These are phyloP conservation scores for Philypnodon macrostomus DNA, from an alignment of 2,797 vertebrate species.

Conservation along the genomic window DNA sequence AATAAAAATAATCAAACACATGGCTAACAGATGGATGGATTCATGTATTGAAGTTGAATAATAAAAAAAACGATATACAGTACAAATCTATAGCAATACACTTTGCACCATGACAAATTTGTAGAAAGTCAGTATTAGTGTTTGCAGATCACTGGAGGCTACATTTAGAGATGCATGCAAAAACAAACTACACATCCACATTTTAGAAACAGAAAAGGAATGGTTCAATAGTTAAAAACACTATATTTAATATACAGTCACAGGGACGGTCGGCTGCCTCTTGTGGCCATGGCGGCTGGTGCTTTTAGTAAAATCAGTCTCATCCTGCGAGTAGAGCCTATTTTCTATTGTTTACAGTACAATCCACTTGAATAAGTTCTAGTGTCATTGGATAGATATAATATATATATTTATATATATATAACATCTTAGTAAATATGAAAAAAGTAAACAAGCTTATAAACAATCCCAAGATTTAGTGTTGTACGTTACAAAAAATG, in stretches of 20 bases:
- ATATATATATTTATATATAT: constrained; percentile 19
- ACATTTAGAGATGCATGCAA: constrained; percentile 48
- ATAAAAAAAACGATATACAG: constrained; percentile 25
- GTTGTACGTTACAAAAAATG: constrained; percentile 34
- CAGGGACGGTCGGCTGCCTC: constrained; percentile 15
- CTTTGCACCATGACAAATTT: constrained; percentile 15
- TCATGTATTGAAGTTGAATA: constrained; percentile 32
- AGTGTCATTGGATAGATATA: background rate
- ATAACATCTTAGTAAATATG: constrained; percentile 20
- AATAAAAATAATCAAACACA: background rate
- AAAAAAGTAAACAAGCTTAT: constrained; percentile 34
- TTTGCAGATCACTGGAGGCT: constrained; percentile 15
- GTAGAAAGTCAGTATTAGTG: constrained; percentile 9
- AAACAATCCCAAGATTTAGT: constrained; percentile 33
- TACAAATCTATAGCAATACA: constrained; percentile 33
- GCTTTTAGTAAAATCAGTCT: constrained; percentile 11
- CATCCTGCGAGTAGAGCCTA: background rate
- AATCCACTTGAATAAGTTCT: constrained; percentile 34
- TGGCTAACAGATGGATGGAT: constrained; percentile 32
- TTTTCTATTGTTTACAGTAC: constrained; percentile 36
- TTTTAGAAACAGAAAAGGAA: constrained; percentile 45
- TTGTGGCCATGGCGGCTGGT: constrained; percentile 19
- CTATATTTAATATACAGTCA: constrained; percentile 25
- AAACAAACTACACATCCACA: constrained; percentile 20
- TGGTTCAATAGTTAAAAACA: constrained; percentile 43